Base-by-base conservation (phyloP, 1,140 invertebrate species). In the Drosophila tropicalis region DNA sequence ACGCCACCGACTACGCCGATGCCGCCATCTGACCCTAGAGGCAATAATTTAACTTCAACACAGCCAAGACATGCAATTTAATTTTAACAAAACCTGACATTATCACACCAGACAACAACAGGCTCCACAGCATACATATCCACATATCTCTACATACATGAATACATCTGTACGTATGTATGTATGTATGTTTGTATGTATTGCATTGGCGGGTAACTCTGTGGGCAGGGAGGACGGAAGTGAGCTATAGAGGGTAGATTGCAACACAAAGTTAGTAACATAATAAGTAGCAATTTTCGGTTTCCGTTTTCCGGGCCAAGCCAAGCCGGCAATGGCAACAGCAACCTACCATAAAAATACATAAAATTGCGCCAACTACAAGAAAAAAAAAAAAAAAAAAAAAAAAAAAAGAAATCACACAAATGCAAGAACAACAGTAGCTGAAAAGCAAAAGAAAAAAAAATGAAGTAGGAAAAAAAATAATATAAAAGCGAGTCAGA, bases 11-110 rank as follows among this genome's bases (percentile, higher is more conserved):
- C 34, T 1, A 36, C 34, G 36, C 36, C 10, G 36, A 15, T 34
- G 40, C 56, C 32, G 63, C 62, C 72, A 81, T 78, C 77, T 81
- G 73, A 82, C 77, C 84, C 83, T 79, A 72, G 65, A 41, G 83
- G 83, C 79, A 82, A 86, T 86, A 87, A 86, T 89, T 86, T 87
- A 86, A 72, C 83, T 86, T 83, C 76, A 87, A 83, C 79, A 62
- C 84, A 87, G 83, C 56, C 83, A 83, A 87, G 84, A 87, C 84
- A 87, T 89, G 84, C 84, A 87, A 87, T 87, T 87, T 87, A 87
- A 87, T 87, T 89, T 87, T 80, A 89, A 89, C 84, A 87, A 89
- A 87, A 87, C 84, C 84, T 87, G 84, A 87, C 84, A 89, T 87
- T 87, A 87, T 87, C 84, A 87, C 84, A 87, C 84, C 76, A 83